These are phyloP conservation scores for Cyclura pinguis DNA, from an alignment of 2,797 vertebrate genomes.

Conservation along the genomic window DNA sequence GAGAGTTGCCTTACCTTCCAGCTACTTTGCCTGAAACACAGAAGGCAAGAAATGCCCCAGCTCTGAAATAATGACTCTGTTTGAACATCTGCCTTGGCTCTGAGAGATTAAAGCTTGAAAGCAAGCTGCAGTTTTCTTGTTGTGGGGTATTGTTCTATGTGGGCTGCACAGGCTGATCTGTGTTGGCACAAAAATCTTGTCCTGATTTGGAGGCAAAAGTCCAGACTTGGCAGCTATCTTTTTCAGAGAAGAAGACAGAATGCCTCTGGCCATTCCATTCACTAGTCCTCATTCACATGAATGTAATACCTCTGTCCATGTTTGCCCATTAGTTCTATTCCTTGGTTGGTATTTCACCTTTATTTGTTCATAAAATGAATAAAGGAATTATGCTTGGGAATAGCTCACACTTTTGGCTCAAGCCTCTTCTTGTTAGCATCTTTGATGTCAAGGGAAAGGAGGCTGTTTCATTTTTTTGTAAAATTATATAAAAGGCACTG, in stretches of 20 bases:
- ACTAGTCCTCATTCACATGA: slow-evolving; percentile 49
- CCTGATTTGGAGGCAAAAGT: not conserved
- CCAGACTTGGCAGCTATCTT: too few species aligned
- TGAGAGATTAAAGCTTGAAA: not conserved
- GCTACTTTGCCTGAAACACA: not conserved
- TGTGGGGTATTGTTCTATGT: too few species aligned
- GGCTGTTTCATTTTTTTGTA: slow-evolving; percentile 33
- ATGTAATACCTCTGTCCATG: not conserved
- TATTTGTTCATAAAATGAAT: slow-evolving; percentile 39
- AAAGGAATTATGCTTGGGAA: not conserved
- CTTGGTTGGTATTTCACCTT: slow-evolving; percentile 38
- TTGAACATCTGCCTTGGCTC: not conserved
- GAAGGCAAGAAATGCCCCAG: not conserved
- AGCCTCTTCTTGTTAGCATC: slow-evolving; percentile 9
- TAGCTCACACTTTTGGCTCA: slow-evolving; percentile 40
- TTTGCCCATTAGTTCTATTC: slow-evolving; percentile 53
- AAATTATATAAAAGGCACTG: slow-evolving; percentile 26
- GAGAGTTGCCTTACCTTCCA: too few species aligned
- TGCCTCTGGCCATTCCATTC: slow-evolving; percentile 24
- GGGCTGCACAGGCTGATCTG: not conserved
- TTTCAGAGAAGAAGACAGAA: slow-evolving; percentile 1
- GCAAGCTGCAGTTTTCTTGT: not conserved
- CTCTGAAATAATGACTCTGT: not conserved
- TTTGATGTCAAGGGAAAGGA: slow-evolving; percentile 19
- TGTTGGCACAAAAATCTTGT: not conserved